These are phyloP conservation scores for Pemphredon lugubris DNA, from an alignment of 2,888 invertebrate genomes.

Conservation along the genomic window DNA sequence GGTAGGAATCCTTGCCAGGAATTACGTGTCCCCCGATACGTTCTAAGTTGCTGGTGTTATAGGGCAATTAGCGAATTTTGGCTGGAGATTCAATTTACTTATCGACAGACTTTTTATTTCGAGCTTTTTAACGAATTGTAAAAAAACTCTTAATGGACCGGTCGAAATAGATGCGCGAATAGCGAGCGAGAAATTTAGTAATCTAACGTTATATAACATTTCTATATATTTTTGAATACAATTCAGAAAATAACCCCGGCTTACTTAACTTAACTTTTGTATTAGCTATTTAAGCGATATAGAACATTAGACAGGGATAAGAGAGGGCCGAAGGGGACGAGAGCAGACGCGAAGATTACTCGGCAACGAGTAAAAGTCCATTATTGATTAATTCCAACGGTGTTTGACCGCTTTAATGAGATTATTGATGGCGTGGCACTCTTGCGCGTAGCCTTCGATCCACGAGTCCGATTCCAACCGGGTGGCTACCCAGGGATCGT, in stretches of 20 bases:
- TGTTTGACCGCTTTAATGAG: constrained; percentile 60
- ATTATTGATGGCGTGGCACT: constrained; percentile 52
- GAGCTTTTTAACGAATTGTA: too few species aligned
- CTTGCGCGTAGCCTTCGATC: constrained; percentile 21
- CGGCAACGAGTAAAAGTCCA: constrained; percentile 45
- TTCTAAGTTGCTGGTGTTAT: constrained; percentile 5
- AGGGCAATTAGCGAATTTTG: constrained; percentile 38
- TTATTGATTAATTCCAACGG: constrained; percentile 63
- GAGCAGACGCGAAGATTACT: constrained; percentile 52
- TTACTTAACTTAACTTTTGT: too few species aligned
- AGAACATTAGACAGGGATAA: too few species aligned
- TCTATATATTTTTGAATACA: too few species aligned
- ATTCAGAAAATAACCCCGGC: too few species aligned
- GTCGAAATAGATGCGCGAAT: too few species aligned
- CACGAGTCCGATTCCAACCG: constrained; percentile 20
- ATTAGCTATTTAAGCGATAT: too few species aligned
- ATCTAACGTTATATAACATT: too few species aligned
- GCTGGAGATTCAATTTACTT: too few species aligned
- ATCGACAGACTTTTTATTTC: too few species aligned
- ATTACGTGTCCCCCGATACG: constrained; percentile 27
- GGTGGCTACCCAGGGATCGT: constrained; percentile 14
- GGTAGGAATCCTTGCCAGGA: constrained; percentile 35
- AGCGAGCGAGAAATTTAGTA: too few species aligned
- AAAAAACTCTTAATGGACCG: too few species aligned
- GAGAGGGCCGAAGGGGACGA: background rate